A percentile compares a stretch with the other conserved stretches of the same genome.
phyloP scores from a whole-genome alignment of 2,797 vertebrate genomes.

The Spea hammondii region DNA sequence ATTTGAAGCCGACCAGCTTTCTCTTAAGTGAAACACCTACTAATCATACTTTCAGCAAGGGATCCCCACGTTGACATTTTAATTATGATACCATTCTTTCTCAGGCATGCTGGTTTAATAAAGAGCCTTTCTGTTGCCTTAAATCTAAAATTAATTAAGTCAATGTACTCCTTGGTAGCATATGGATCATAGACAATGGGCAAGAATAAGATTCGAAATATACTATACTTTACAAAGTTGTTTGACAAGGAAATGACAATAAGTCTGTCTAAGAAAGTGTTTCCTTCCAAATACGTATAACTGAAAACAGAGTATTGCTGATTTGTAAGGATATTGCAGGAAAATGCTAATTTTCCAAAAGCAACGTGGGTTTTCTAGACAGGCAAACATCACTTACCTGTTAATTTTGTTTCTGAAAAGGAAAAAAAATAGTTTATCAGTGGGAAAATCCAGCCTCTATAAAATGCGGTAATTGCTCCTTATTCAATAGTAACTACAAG shows the following conservation, averaged over 20 bases:
- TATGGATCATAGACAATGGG: slow-evolving; percentile 61
- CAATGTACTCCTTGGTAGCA: slow-evolving; percentile 60
- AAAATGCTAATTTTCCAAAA: slow-evolving; percentile 35
- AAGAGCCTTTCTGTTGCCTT: slow-evolving; percentile 68
- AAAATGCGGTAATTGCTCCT: background rate
- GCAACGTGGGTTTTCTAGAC: slow-evolving; percentile 10
- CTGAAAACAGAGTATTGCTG: slow-evolving; percentile 34
- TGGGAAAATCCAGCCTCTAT: background rate
- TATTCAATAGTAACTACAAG: background rate
- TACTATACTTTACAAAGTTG: slow-evolving; percentile 49
- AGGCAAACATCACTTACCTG: slow-evolving; percentile 7
- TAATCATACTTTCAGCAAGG: slow-evolving; percentile 67
- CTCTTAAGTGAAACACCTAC: slow-evolving; percentile 63
- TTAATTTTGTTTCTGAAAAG: too few relatives aligned
- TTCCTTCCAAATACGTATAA: slow-evolving; percentile 27
- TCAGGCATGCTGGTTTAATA: slow-evolving; percentile 61
- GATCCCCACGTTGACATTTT: slow-evolving; percentile 65
- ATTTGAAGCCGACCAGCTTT: slow-evolving; percentile 56
- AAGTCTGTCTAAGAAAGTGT: slow-evolving; percentile 45
- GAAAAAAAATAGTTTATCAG: too few relatives aligned
- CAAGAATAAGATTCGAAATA: slow-evolving; percentile 63
- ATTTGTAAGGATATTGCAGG: slow-evolving; percentile 43
- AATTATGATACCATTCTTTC: slow-evolving; percentile 66
- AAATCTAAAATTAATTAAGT: slow-evolving; percentile 72
- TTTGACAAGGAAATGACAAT: slow-evolving; percentile 41